Conservation (phyloP, 2,113 vertebrate genomes). For the Lontra canadensis region DNA sequence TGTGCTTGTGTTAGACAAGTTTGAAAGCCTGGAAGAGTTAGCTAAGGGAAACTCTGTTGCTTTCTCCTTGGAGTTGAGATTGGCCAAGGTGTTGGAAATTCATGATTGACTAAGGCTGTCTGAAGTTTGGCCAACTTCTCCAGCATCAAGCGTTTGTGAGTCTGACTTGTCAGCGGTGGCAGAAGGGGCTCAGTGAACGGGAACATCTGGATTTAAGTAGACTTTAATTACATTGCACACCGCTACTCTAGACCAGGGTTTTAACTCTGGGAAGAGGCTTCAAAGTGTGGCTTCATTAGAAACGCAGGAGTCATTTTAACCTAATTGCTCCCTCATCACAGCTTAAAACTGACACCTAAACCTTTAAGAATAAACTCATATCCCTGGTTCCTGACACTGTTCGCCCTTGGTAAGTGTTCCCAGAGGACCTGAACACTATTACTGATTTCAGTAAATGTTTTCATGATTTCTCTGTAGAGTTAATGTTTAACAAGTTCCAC, state of each 20-base stretch:
- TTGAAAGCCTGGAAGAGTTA: neutral
- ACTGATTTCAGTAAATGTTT: constrained; percentile 67
- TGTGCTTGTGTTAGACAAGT: neutral
- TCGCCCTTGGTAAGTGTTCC: constrained; percentile 26
- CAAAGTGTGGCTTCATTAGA: constrained; percentile 41
- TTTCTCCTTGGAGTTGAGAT: neutral
- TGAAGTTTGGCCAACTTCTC: neutral
- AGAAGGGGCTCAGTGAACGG: neutral
- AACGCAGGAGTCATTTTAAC: constrained; percentile 40
- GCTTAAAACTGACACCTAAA: constrained; percentile 40
- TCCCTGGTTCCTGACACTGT: neutral
- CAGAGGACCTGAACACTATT: neutral
- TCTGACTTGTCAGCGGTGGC: neutral
- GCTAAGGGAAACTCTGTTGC: neutral
- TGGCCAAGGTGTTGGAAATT: neutral
- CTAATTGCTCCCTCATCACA: constrained; percentile 60
- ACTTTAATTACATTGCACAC: constrained; percentile 5
- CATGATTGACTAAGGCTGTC: neutral
- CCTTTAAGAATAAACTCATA: constrained; percentile 42
- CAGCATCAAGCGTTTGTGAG: neutral
- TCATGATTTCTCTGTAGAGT: constrained; percentile 32
- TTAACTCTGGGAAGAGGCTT: constrained; percentile 20
- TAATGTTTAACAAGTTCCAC: constrained; percentile 70
- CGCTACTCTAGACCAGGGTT: neutral
- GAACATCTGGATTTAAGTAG: neutral